phyloP scores from a whole-genome alignment of 1,140 invertebrate genomes.

The Ostrea denselamellosa region DNA sequence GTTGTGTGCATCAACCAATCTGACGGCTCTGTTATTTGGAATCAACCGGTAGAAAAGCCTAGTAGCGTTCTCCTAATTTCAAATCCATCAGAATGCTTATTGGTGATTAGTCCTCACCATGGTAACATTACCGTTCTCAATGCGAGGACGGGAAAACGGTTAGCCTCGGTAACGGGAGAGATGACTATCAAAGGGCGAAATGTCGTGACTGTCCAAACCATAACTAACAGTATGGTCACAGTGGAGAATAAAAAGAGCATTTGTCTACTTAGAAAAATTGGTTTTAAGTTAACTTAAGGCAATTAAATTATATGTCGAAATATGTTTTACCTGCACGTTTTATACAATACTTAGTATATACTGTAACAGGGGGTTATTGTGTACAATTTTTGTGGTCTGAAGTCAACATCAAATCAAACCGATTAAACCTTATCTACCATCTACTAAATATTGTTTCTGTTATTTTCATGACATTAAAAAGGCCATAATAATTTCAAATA shows the following conservation, averaged over 20 bases:
- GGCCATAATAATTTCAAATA: no score
- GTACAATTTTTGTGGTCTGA: no score
- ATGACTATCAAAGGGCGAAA: neutral
- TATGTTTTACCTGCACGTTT: neutral
- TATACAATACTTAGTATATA: neutral
- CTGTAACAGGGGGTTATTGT: no score
- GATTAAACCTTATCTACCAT: no score
- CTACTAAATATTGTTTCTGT: no score
- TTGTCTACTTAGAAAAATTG: neutral
- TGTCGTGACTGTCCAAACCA: neutral
- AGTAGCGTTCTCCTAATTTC: neutral
- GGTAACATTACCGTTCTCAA: neutral
- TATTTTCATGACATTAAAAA: no score
- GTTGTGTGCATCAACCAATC: neutral
- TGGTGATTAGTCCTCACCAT: neutral
- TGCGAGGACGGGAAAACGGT: neutral
- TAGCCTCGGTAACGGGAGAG: neutral
- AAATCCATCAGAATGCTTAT: neutral
- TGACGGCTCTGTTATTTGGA: neutral
- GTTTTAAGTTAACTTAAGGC: neutral
- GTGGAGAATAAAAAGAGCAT: neutral
- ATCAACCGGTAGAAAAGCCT: neutral
- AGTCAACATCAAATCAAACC: no score
- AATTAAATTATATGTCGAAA: neutral
- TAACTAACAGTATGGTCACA: neutral